These are phyloP conservation scores for Tragelaphus strepsiceros DNA, from an alignment of 2,113 vertebrate genomes.

Conservation along the genomic window DNA sequence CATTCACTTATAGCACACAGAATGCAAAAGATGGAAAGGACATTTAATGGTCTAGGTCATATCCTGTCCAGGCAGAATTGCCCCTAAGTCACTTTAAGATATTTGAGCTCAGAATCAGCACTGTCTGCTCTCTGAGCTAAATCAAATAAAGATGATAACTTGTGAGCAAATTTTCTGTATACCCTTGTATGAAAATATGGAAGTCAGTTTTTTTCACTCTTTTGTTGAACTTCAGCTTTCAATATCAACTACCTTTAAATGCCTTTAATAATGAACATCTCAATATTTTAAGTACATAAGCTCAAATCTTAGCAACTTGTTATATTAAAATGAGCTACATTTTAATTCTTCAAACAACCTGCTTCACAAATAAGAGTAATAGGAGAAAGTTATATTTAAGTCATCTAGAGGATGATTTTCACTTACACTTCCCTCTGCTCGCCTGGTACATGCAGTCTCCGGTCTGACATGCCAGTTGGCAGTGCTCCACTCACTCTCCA, in stretches of 20 bases:
- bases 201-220: background rate
- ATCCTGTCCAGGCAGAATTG: background rate
- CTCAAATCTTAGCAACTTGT: background rate
- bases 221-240: background rate
- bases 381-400: background rate
- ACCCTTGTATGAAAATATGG: background rate
- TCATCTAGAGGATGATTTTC: background rate
- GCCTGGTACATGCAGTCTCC: rapidly evolving
- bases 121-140: background rate
- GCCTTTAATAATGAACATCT: background rate
- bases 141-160: background rate
- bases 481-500: rapidly evolving
- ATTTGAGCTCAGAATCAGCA: background rate
- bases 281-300: background rate
- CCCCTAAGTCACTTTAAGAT: background rate
- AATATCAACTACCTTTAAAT: background rate
- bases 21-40: background rate
- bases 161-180: background rate
- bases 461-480: rapidly evolving
- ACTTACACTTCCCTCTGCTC: background rate
- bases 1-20: background rate
- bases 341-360: background rate
- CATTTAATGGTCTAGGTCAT: background rate
- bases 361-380: background rate
- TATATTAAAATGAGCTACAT: background rate